Evolutionary conservation across 2,888 invertebrate genomes (phyloP), one percentile per base, ranked within the genome.

Genomic region (Epiblema foenella): DNA sequence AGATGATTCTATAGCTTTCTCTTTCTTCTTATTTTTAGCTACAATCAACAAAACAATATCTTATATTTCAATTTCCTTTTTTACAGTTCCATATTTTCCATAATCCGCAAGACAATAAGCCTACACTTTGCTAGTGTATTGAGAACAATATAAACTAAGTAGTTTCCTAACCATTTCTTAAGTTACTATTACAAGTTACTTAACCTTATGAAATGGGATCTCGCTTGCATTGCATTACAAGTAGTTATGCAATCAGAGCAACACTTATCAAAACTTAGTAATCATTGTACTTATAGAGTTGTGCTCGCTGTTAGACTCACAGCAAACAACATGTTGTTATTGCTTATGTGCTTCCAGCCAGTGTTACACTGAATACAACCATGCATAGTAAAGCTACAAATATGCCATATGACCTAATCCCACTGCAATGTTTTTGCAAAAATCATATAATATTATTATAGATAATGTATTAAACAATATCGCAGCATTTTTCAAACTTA

Each of bases 21-120:
- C 81, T 81, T 90, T 93, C 85, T 93, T 94, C 84, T 89, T 89
- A 81, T 86, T 90, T 83, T 90, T 90, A 56, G 84, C 90, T 91
- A 73, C 7, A 71, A 67, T 24, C 2, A 46, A 60, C 12, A 15
- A n/a, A 3, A 42, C 15, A 46, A 46, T 12, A n/a, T n/a, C n/a
- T 7, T 7, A 0, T 46, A 7, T 7, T 5, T 7, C 5, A n/a
- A n/a, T 12, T n/a, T 46, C 24, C 4, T 24, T 24, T 24, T 24
- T 24, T 24, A 3, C 24, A n/a, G n/a, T n/a, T n/a, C n/a, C n/a
- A n/a, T n/a, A n/a, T 15, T 42, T 15, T 5, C 42, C 42, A 0
- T 15, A 42, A 15, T 7, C 15, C 42, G 15, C 5, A 15, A 3
- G 42, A 7, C n/a, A n/a, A n/a, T 15, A 46, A 1, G n/a, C 7